Base-by-base conservation (phyloP, 2,888 invertebrate genomes). In the Pasiphila rectangulata region DNA sequence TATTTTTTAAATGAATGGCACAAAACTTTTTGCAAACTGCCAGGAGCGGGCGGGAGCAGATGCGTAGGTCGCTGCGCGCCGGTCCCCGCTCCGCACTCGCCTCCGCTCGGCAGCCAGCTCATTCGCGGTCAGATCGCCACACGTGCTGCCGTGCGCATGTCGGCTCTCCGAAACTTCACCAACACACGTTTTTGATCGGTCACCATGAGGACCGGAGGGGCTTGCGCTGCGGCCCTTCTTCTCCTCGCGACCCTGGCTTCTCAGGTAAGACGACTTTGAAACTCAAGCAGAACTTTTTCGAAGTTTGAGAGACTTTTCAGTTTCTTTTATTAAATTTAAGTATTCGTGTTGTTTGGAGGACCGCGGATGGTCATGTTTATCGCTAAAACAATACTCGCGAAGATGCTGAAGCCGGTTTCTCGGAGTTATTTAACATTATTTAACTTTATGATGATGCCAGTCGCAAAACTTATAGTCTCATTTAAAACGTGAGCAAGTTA, bases 71-170 rank as follows among this genome's bases (percentile, higher is more conserved):
- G 39, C 30, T 30, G 36, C 17, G 21, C 21, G 19, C 38, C 23
- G 38, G 19, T 4, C 20, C 7, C 19, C 29, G 36, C 15, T 17
- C 7, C 10, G 25, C 27, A 2, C 27, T 27, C 23, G n/a, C 34
- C 20, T 13, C 44, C 55, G 44, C 45, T 38, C 21, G 2, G 23
- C 38, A 13, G 5, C 35, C 30, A 30, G 34, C 37, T 44, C 84
- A 86, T 77, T 85, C 83, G 83, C 81, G 75, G 72, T 70, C 72
- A 69, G 79, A 69, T 77, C 68, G 71, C 74, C 61, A 75, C 66
- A 75, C 67, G 75, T 83, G 78, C 77, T 77, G 75, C 76, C 69
- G 67, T 73, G 77, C 79, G 73, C 67, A 34, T 51, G 41, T 41
- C 51, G 38, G 25, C 64, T 57, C 61, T 63, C 72, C 64, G 58